Base-by-base conservation (phyloP, 2,113 vertebrate genomes). In the Montifringilla adamsi region DNA sequence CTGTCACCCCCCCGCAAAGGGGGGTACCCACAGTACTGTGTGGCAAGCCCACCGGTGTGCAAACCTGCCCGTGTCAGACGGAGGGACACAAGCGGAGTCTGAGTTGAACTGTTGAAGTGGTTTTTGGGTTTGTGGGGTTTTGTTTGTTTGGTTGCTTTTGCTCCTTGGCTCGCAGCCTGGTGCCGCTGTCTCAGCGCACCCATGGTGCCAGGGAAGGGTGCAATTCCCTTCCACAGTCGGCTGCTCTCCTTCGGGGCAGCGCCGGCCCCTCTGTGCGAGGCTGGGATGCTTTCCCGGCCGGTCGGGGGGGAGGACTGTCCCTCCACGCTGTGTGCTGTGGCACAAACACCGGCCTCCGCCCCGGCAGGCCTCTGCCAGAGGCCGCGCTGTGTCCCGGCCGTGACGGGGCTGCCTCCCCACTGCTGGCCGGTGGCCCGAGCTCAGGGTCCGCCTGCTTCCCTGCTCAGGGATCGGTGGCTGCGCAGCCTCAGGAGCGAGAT, bases 1-100 rank as follows among this genome's bases (percentile, higher is more conserved):
- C 49, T 85, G 75, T 92, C 86, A 64, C 11, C 56, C 33, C 24
- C 6, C 0, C 11, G 28, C 9, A 23, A 9, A 11, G 4, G 31
- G 18, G 28, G 19, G 4, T 22, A 31, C 7, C 30, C 11, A 0
- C 6, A n/a, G 14, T 6, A 22, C 22, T 5, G 28, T 0, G 43
- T 55, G 87, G n/a, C 39, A 43, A 43, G 31, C 23, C 13, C 20
- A 4, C 62, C 0, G 2, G 5, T 27, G 37, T 9, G n/a, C 8
- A 33, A 35, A 4, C 15, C 33, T 8, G 6, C 15, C 55, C 2
- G 5, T 30, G 24, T 53, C 13, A 26, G 37, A 15, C 17, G 5
- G 66, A 67, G 56, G 33, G n/a, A 23, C 53, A 11, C 15, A 9
- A 77, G 30, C 6, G 11, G 9, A 28, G 37, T 23, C 50, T 4